A percentile compares a stretch with the other conserved stretches of the same genome.
phyloP scores from a whole-genome alignment of 2,797 vertebrate genomes.

The Dicrostonyx torquatus region DNA sequence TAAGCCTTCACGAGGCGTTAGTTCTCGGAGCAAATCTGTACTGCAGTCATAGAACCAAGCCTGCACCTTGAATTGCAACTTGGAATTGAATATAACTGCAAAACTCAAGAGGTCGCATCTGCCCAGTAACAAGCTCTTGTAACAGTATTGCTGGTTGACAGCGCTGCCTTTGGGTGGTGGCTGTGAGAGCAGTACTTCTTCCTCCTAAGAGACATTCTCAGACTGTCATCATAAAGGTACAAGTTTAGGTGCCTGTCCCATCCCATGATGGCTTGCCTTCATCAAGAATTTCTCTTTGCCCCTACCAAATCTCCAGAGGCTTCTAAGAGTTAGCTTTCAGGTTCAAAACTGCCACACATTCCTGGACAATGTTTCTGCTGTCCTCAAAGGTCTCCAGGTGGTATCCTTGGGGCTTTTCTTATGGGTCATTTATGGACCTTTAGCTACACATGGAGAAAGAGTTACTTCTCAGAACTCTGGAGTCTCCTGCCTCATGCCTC shows the following conservation, averaged over 20 bases:
- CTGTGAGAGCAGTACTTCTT: not conserved
- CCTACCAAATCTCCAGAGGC: not conserved
- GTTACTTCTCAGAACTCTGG: not conserved
- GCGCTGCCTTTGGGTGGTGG: not conserved
- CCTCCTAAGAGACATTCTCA: not conserved
- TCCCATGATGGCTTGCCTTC: not conserved
- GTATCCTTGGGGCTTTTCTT: not conserved
- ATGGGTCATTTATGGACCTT: not conserved
- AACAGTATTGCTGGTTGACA: not conserved
- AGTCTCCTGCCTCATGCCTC: not conserved
- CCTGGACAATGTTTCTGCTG: not conserved
- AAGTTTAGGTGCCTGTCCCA: not conserved
- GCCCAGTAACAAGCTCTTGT: not conserved
- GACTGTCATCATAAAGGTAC: not conserved
- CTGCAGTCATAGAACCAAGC: slow-evolving; percentile 39
- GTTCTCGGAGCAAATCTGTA: not conserved
- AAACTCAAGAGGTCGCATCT: not conserved
- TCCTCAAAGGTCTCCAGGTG: not conserved
- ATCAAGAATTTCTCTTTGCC: not conserved
- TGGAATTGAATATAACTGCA: slow-evolving; percentile 12
- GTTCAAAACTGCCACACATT: not conserved
- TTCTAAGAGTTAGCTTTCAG: not conserved
- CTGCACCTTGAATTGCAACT: slow-evolving; percentile 11
- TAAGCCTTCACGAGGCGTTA: not conserved
- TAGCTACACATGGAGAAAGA: not conserved